Evolutionary conservation across 2,888 invertebrate genomes (phyloP), one percentile per base, ranked within the genome.

Genomic region (Linnaemya vulpina): DNA sequence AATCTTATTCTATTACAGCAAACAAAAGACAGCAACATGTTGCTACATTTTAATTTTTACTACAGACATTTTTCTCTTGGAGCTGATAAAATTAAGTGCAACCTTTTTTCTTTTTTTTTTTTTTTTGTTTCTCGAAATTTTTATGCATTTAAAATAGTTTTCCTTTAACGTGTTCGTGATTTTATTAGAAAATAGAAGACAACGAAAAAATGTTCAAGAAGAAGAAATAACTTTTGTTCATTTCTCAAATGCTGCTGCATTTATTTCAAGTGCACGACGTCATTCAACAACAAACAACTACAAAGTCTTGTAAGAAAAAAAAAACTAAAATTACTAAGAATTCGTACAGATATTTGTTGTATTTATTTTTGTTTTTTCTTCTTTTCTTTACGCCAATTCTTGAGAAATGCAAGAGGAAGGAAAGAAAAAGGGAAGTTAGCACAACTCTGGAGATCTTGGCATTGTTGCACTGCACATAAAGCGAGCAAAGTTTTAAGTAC

Each of bases 241-340:
- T 65, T 70, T 63, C 38, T 49, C 46, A 65, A 73, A 73, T 73
- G 15, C 49, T 79, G 73, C 60, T 67, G 55, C 49, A 67, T 80
- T 74, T 74, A 80, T 75, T 81, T 82, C 81, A 82, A 82, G 70
- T 63, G 63, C 70, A 76, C 68, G 46, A 70, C 62, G 43, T 81
- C 62, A 75, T 55, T 43, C 63, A 63, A 65, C 71, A 58, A 55
- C 17, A 20, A 51, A 51, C 20, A 51, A 55, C 8, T 40, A 30
- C 30, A 55, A 77, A 43, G 17, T 46, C 71, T 58, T 30, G 40
- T n/a, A 40, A n/a, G n/a, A n/a, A n/a, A n/a, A n/a, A n/a, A n/a
- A 62, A 70, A 53, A 70, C 60, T 35, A 49, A 35, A 79, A 17
- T 35, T 51, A 30, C 11, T 30, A 79, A 63, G 65, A 81, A 63